Conservation (phyloP, 2,888 invertebrate species). For the Eumacrocentrus americanus region DNA sequence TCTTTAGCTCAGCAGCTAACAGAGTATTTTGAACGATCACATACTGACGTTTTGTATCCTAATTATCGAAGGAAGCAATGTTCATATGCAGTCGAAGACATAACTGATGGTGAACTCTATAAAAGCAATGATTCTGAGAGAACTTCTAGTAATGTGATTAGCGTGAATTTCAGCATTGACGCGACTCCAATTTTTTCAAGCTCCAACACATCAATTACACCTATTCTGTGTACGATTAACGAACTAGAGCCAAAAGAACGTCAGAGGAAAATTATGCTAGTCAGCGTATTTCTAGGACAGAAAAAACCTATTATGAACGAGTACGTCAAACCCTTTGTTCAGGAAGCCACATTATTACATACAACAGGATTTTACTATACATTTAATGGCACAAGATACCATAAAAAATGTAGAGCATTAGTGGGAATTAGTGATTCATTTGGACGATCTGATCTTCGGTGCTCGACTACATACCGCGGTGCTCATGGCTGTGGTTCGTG, state of each 20-base stretch:
- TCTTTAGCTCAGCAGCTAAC: not conserved
- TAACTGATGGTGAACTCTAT: not conserved
- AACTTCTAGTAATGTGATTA: not conserved
- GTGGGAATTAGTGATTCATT: not conserved
- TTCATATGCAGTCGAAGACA: not conserved
- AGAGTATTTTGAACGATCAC: not conserved
- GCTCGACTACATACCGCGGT: constrained; percentile 3
- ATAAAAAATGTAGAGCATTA: constrained; percentile 3
- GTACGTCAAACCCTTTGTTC: not conserved
- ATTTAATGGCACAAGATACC: not conserved
- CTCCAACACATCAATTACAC: not conserved
- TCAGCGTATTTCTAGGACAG: not conserved
- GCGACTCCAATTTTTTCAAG: not conserved
- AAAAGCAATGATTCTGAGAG: not conserved
- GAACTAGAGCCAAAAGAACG: no score
- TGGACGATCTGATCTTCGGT: not conserved
- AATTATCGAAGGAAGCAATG: not conserved
- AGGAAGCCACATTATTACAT: no score
- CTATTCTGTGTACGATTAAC: not conserved
- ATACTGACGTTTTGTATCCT: not conserved
- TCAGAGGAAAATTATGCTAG: no score
- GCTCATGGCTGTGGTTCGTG: constrained; percentile 7
- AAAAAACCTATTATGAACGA: not conserved
- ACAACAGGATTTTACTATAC: constrained; percentile 15
- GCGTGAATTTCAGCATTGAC: no score